Conservation (phyloP, 2,888 invertebrate species). For the Diogma glabrata region DNA sequence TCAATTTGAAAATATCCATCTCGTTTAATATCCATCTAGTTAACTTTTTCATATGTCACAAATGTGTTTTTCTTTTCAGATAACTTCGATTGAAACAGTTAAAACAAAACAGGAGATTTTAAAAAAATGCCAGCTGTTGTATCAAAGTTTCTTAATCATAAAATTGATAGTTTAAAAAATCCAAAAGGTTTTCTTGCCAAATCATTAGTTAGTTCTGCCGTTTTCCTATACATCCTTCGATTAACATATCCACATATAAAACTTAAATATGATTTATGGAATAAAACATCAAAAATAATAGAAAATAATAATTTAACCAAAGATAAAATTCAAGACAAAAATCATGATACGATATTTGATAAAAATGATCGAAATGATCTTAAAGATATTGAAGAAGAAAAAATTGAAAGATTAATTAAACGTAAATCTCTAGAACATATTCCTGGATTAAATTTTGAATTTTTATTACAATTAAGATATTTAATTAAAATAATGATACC, state of each 20-base stretch:
- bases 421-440: constrained; percentile 21
- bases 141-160: constrained; percentile 51
- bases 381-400: constrained; percentile 6
- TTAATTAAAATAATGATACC: constrained; percentile 84
- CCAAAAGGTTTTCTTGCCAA: constrained; percentile 47
- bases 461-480: constrained; percentile 63
- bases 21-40: too few relatives aligned
- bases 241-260: constrained; percentile 50
- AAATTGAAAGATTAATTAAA: constrained; percentile 21
- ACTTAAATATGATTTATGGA: too few relatives aligned
- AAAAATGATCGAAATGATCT: too few relatives aligned
- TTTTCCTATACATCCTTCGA: constrained; percentile 47
- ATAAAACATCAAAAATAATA: not conserved
- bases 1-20: too few relatives aligned
- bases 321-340: constrained; percentile 1
- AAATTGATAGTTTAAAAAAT: constrained; percentile 40
- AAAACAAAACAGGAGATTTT: too few relatives aligned
- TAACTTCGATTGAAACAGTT: too few relatives aligned
- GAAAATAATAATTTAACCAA: not conserved
- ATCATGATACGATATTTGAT: too few relatives aligned
- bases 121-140: too few relatives aligned
- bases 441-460: constrained; percentile 67
- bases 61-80: too few relatives aligned
- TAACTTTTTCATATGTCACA: too few relatives aligned
- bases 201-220: constrained; percentile 43